Conservation (phyloP, 2,888 invertebrate species). For the Rotaria magnacalcarata region DNA sequence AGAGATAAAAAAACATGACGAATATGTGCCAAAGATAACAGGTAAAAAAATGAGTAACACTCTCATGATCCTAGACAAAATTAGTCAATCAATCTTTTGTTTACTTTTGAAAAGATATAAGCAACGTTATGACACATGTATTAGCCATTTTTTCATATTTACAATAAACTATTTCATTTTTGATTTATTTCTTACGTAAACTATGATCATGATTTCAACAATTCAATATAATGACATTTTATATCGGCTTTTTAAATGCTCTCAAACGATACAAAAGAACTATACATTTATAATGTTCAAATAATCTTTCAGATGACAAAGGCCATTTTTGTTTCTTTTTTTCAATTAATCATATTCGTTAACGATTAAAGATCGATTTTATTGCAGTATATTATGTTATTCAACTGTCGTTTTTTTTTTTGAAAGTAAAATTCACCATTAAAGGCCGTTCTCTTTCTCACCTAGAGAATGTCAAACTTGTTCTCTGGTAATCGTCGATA, state of each 20-base stretch:
- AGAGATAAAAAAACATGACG: background rate
- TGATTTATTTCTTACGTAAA: too few species aligned
- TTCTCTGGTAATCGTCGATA: conserved; percentile 16
- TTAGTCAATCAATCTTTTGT: background rate
- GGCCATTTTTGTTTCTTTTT: background rate
- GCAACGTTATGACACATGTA: too few species aligned
- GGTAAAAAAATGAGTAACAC: conserved; percentile 1
- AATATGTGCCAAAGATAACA: background rate
- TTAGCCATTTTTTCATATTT: too few species aligned
- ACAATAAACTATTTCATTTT: too few species aligned
- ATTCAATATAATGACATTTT: too few species aligned
- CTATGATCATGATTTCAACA: too few species aligned
- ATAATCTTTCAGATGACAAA: background rate
- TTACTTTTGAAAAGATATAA: background rate
- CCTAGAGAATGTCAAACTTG: conserved; percentile 7
- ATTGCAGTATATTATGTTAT: background rate
- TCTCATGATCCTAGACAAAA: background rate
- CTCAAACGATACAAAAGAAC: background rate
- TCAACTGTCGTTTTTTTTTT: background rate
- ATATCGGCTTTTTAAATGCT: too few species aligned
- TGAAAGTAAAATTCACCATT: conserved; percentile 6
- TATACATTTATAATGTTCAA: background rate
- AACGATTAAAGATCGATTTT: background rate
- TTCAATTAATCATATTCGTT: background rate
- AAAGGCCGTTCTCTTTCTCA: conserved; percentile 26